Conservation (phyloP, 2,113 vertebrate species). For the Peromyscus leucopus region DNA sequence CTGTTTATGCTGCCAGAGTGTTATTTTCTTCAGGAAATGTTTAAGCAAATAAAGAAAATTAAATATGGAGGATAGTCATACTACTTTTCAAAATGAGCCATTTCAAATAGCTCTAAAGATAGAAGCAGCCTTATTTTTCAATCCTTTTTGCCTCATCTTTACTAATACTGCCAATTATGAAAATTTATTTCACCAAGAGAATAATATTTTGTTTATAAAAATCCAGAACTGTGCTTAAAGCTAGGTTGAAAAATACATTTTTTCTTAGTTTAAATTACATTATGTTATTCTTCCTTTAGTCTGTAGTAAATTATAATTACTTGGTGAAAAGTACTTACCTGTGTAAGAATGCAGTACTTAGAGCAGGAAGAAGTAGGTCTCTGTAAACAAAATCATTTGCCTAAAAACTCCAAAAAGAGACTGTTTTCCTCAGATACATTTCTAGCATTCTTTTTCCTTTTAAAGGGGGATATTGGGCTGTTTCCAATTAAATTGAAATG, state of each 20-base stretch:
- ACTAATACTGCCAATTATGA: slow-evolving; percentile 64
- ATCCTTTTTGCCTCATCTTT: slow-evolving; percentile 13
- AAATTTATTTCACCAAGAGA: slow-evolving; percentile 58
- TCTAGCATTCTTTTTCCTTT: slow-evolving; percentile 40
- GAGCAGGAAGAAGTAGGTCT: slow-evolving; percentile 1
- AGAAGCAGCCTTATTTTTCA: background rate
- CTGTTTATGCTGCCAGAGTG: slow-evolving; percentile 65
- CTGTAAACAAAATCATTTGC: slow-evolving; percentile 64
- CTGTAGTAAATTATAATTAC: slow-evolving; percentile 45
- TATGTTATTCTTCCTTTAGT: slow-evolving; percentile 41
- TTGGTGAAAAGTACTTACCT: slow-evolving; percentile 47
- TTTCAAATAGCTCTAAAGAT: slow-evolving; percentile 64
- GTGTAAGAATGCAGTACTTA: background rate
- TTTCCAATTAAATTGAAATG: slow-evolving; percentile 77
- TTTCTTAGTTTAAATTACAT: slow-evolving; percentile 28
- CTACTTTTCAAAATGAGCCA: slow-evolving; percentile 66
- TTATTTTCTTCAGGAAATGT: slow-evolving; percentile 72
- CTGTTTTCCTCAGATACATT: slow-evolving; percentile 24
- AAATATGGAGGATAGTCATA: slow-evolving; percentile 51
- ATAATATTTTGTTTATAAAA: slow-evolving; percentile 62
- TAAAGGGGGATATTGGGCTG: slow-evolving; percentile 47
- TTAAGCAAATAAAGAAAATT: slow-evolving; percentile 74
- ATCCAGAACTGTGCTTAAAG: slow-evolving; percentile 49
- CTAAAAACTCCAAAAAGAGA: slow-evolving; percentile 57
- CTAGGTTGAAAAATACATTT: slow-evolving; percentile 63